A percentile compares a stretch with the other conserved stretches of the same genome.
These are phyloP conservation scores for Ormyrus labotus DNA, from an alignment of 2,888 invertebrate genomes.

Conservation along the genomic window DNA sequence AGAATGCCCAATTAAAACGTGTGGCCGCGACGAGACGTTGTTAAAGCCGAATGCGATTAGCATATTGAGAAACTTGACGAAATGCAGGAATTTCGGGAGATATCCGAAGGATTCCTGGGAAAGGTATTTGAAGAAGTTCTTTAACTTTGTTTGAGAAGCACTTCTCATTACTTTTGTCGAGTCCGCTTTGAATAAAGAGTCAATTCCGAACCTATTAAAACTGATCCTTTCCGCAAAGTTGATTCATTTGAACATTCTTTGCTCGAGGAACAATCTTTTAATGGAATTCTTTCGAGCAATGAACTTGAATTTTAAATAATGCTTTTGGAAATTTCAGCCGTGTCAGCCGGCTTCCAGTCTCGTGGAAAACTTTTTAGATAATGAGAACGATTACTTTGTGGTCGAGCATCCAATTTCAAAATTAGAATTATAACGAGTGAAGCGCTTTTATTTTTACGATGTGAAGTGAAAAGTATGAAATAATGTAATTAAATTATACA, in stretches of 20 bases:
- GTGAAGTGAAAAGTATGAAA: no score
- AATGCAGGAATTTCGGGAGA: conserved; percentile 50
- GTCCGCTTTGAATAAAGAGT: conserved; percentile 35
- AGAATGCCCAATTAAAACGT: conserved; percentile 57
- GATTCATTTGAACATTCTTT: conserved; percentile 24
- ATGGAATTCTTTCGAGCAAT: not conserved
- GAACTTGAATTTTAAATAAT: conserved; percentile 37
- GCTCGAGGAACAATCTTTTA: conserved; percentile 18
- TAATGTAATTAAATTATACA: no score
- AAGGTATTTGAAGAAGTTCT: conserved; percentile 54
- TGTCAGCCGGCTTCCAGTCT: no score
- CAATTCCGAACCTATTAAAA: conserved; percentile 38
- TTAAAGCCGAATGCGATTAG: conserved; percentile 53
- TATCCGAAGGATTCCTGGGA: conserved; percentile 54
- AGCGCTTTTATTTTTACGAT: no score
- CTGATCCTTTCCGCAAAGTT: conserved; percentile 10
- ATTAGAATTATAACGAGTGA: no score
- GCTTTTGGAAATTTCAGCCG: conserved; percentile 2
- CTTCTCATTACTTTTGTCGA: conserved; percentile 50
- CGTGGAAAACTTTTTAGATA: no score
- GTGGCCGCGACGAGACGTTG: conserved; percentile 53
- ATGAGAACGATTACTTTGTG: no score
- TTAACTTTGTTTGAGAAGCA: conserved; percentile 49
- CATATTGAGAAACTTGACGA: conserved; percentile 55
- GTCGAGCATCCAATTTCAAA: no score